Conservation (phyloP, 30 jellyfish, hydroid and myxozoan genomes). For the Pelagia noctiluca region DNA sequence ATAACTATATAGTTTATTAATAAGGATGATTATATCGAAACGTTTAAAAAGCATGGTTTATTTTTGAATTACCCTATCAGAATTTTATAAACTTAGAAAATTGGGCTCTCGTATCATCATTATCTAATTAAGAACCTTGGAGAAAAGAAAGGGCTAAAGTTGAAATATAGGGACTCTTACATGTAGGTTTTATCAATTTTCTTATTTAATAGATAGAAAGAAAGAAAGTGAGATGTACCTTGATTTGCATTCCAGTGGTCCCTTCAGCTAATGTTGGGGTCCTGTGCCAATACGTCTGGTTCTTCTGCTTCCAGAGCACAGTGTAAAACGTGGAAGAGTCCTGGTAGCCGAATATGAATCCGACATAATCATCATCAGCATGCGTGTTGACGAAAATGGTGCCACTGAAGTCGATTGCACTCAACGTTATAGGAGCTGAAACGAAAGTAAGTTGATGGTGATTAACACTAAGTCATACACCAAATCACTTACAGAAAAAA, state of each 20-base stretch:
- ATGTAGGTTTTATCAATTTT: too few species aligned
- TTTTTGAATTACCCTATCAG: too few species aligned
- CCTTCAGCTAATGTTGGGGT: conserved; percentile 74
- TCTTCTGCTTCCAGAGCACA: conserved; percentile 86
- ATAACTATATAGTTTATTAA: too few species aligned
- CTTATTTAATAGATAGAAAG: too few species aligned
- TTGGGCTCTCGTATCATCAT: too few species aligned
- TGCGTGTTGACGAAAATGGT: conserved; percentile 81
- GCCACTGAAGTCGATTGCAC: conserved; percentile 81
- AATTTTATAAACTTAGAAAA: too few species aligned
- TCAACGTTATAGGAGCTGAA: conserved; percentile 72
- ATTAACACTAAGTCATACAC: neutral
- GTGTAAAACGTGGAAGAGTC: conserved; percentile 72
- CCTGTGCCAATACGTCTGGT: conserved; percentile 84
- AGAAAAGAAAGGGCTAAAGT: too few species aligned
- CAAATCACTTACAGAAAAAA: neutral
- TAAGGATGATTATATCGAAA: too few species aligned
- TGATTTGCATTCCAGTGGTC: conserved; percentile 84
- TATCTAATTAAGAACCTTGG: too few species aligned
- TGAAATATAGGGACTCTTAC: too few species aligned
- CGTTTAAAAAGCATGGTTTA: too few species aligned
- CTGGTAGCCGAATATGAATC: conserved; percentile 91
- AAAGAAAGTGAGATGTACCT: too few species aligned
- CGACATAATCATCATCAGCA: conserved; percentile 87
- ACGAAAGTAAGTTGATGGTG: neutral